A percentile compares a stretch with the other conserved stretches of the same genome.
phyloP scores from a whole-genome alignment of 2,113 vertebrate genomes.

The Psittacus erithacus region DNA sequence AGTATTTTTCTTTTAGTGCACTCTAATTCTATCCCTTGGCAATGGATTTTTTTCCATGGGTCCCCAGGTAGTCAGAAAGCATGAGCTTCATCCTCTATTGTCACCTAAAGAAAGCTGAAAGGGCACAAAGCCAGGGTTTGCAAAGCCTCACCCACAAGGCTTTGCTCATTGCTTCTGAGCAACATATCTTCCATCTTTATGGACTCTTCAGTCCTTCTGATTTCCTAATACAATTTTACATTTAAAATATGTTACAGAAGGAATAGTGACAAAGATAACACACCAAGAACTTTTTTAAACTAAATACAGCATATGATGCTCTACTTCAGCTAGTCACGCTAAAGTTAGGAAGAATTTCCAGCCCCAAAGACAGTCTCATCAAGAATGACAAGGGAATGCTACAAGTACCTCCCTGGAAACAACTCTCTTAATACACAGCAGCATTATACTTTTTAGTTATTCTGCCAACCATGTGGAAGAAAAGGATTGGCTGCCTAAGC shows the following conservation, averaged over 20 bases:
- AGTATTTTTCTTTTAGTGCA: background rate
- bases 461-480: background rate
- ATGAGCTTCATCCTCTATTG: background rate
- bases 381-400: background rate
- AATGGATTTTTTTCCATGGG: background rate
- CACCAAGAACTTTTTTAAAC: background rate
- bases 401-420: background rate
- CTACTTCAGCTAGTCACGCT: background rate
- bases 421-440: background rate
- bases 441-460: background rate
- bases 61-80: background rate
- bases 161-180: background rate
- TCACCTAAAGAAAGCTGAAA: background rate
- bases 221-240: background rate
- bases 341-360: background rate
- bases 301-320: background rate
- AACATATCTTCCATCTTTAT: background rate
- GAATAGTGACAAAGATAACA: background rate
- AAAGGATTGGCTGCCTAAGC: background rate
- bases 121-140: background rate
- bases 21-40: background rate
- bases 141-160: background rate
- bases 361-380: background rate
- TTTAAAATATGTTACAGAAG: background rate
- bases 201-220: background rate